A percentile compares a stretch with the other conserved stretches of the same genome.
phyloP scores from a whole-genome alignment of 2,888 invertebrate species.

The Theristus sp. region DNA sequence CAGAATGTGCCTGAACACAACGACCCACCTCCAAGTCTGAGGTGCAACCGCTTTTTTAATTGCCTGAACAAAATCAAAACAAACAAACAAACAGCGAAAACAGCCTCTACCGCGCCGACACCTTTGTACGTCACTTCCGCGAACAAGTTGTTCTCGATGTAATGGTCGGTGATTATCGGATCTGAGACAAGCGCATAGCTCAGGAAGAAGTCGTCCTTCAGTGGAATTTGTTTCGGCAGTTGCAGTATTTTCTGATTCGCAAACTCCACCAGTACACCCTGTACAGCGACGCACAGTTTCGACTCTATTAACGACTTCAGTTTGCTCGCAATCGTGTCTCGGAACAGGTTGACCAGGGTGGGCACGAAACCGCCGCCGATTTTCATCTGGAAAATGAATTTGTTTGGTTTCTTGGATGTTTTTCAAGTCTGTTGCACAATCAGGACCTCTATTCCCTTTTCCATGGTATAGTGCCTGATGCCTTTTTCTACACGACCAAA shows the following conservation, averaged over 20 bases:
- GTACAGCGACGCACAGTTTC: not conserved
- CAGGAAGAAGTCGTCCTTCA: not conserved
- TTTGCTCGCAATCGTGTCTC: not conserved
- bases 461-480: too few relatives aligned
- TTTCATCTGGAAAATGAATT: not conserved
- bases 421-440: too few relatives aligned
- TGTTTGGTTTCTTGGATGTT: too few relatives aligned
- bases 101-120: too few relatives aligned
- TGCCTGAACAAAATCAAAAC: too few relatives aligned
- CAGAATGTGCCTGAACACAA: too few relatives aligned
- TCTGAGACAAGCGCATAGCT: not conserved
- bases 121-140: slow-evolving; percentile 1
- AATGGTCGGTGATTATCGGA: not conserved
- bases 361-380: not conserved
- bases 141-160: not conserved
- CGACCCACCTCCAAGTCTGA: too few relatives aligned
- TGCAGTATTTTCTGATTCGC: slow-evolving; percentile 1
- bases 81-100: too few relatives aligned
- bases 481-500: too few relatives aligned
- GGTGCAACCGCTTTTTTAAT: too few relatives aligned
- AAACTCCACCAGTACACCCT: not conserved
- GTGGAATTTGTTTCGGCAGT: not conserved
- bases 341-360: not conserved
- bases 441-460: too few relatives aligned
- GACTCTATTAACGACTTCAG: not conserved